Evolutionary conservation across 92 coral and sea anemone species (phyloP).

Genomic region (Metridium senile): DNA sequence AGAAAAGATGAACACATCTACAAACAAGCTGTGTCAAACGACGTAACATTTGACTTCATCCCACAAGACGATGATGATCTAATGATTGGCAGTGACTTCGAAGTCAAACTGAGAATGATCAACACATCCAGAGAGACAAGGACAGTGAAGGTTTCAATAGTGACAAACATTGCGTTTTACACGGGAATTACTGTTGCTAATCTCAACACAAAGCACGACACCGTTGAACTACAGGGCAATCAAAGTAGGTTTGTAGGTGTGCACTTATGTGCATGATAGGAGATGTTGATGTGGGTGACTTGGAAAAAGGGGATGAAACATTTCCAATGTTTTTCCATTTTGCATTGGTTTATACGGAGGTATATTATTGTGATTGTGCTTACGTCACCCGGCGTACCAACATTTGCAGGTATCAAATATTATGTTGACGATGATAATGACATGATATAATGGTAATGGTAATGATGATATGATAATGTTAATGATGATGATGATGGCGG

Average conservation of each 20-base stretch:
- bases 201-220: conserved; percentile 2
- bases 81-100: conserved; percentile 48
- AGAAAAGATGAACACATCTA: conserved; percentile 61
- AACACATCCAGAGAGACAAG: conserved; percentile 42
- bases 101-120: conserved; percentile 31
- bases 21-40: conserved; percentile 23
- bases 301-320: no score
- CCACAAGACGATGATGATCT: neutral
- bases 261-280: no score
- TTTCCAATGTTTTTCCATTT: no score
- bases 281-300: no score
- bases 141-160: conserved; percentile 29
- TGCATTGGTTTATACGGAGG: neutral
- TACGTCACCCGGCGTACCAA: no score
- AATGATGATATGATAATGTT: neutral
- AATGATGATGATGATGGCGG: neutral
- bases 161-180: conserved; percentile 49
- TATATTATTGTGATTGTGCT: conserved; percentile 39
- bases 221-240: neutral
- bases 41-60: conserved; percentile 38
- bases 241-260: neutral
- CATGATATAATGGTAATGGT: neutral
- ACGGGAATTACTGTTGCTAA: conserved; percentile 41
- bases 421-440: conserved; percentile 35
- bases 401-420: no score